Evolutionary conservation across 2,113 vertebrate genomes (phyloP).

Genomic region (Nothocercus julius): DNA sequence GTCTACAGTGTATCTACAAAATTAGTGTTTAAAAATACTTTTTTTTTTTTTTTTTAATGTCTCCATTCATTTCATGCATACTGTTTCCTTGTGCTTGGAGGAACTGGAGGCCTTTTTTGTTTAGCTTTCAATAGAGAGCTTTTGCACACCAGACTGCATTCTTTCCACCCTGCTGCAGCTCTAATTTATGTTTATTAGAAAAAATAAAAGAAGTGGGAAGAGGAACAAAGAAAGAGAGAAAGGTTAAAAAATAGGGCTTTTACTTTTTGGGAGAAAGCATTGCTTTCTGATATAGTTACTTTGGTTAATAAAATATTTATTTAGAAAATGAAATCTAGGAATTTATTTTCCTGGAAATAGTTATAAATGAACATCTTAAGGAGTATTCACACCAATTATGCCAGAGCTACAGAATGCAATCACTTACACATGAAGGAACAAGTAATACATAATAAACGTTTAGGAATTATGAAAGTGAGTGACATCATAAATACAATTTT

Average conservation of each 20-base stretch:
- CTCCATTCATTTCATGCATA: neutral
- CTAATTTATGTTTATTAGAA: neutral
- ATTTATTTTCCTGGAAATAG: neutral
- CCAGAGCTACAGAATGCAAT: neutral
- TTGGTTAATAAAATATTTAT: neutral
- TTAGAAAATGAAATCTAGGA: neutral
- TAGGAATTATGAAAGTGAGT: neutral
- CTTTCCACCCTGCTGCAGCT: neutral
- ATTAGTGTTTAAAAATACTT: neutral
- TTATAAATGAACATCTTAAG: neutral
- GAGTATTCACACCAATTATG: neutral
- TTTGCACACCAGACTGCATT: conserved; percentile 3
- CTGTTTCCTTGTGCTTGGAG: neutral
- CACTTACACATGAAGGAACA: neutral
- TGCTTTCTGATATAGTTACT: neutral
- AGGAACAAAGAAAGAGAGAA: rapidly evolving
- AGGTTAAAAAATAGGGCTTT: neutral
- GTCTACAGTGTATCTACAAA: neutral
- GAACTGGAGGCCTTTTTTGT: neutral
- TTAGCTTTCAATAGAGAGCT: neutral
- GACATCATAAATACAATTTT: neutral
- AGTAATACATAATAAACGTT: neutral
- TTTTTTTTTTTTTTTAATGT: neutral
- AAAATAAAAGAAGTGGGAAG: rapidly evolving
- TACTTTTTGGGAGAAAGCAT: neutral